phyloP scores from a whole-genome alignment of 1,140 invertebrate species.

The Eufriesea mexicana region DNA sequence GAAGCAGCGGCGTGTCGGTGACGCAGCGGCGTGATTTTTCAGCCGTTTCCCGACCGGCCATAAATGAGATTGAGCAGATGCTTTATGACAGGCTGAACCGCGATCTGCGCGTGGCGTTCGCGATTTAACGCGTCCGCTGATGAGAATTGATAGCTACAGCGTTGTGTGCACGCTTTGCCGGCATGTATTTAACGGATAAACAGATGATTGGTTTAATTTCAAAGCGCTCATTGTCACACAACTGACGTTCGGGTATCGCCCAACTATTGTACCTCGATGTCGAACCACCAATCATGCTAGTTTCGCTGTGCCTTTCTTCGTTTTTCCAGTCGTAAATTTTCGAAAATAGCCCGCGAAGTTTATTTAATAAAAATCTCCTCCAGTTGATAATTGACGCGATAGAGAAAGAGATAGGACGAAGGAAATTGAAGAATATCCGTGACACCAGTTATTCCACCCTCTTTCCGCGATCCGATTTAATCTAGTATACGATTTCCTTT shows the following conservation, averaged over 20 bases:
- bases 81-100: constrained; percentile 23
- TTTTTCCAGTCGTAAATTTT: too few species aligned
- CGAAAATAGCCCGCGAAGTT: too few species aligned
- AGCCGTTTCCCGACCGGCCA: constrained; percentile 9
- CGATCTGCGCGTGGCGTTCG: not conserved
- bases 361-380: too few species aligned
- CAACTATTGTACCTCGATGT: not conserved
- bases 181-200: not conserved
- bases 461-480: too few species aligned
- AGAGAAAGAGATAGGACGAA: too few species aligned
- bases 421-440: too few species aligned
- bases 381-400: too few species aligned
- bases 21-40: constrained; percentile 50
- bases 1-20: constrained; percentile 30
- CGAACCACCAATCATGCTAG: too few species aligned
- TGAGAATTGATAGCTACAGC: constrained; percentile 1
- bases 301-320: too few species aligned
- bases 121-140: not conserved
- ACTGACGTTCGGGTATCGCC: not conserved
- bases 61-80: constrained; percentile 48
- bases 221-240: not conserved
- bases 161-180: not conserved
- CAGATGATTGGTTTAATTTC: constrained; percentile 11
- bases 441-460: too few species aligned
- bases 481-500: too few species aligned